Evolutionary conservation across 2,888 invertebrate species (phyloP), one percentile per base, ranked within the genome.

Genomic region (Opisthograptis luteolata): DNA sequence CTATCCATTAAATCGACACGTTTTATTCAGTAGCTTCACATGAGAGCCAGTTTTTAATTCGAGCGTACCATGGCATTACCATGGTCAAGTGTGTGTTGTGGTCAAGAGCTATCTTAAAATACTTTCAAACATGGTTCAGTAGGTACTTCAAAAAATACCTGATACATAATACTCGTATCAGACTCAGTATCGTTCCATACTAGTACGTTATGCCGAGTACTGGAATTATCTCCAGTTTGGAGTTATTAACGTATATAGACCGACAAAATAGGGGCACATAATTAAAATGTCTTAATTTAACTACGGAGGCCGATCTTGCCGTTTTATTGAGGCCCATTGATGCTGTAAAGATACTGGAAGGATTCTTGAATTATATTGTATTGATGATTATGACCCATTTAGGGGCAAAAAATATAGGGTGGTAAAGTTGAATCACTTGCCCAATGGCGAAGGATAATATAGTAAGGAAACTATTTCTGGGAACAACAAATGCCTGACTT

Each of bases 281-380:
- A 87, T 89, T 85, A 88, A 89, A 89, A 87, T 84, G 89, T 88
- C 86, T 81, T 88, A 87, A 88, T 87, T 88, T 87, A 87, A 89
- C 87, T 85, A 73, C 63, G 53, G 69, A 70, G 68, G 73, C 70
- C 73, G 73, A 68, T 68, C 71, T 68, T 68, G 63, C 55, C 60
- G 58, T 64, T 78, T 87, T 88, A 87, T 86, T 76, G 65, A 60
- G 55, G 60, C 68, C 68, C 73, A 82, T 77, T 73, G 56, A 68
- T 50, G 76, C 67, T 68, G 73, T 87, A 84, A 82, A 85, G 73
- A 71, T 74, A 73, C 67, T 58, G 54, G 57, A 58, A 65, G 61
- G 62, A 53, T 57, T 48, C 54, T 48, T 30, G 13, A 30, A 34
- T 39, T 52, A 37, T 50, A 51, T 39, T 43, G 52, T 45, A 40